Percentiles rank a stretch among this genome's conserved stretches.
phyloP scores from a whole-genome alignment of 2,113 vertebrate genomes.

The Zosterops hypoxanthus region DNA sequence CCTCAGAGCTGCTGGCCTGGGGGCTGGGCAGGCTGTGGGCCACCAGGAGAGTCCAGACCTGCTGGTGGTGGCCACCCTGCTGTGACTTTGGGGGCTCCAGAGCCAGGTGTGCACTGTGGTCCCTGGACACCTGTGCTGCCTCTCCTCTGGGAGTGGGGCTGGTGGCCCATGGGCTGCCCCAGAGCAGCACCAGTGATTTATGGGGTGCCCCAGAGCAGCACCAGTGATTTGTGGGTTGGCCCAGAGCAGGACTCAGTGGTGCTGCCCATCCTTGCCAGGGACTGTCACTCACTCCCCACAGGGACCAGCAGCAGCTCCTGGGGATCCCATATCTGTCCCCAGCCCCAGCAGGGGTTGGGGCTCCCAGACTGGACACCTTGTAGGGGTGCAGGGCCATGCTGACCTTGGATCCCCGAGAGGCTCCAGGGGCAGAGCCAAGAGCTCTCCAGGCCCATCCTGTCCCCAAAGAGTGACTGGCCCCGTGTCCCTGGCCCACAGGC shows the following conservation, averaged over 20 bases:
- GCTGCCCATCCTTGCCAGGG: not conserved
- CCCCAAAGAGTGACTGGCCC: fast-evolving
- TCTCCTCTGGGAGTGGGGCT: not conserved
- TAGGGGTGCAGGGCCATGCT: fast-evolving
- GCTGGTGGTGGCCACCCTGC: no score
- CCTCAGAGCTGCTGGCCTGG: not conserved
- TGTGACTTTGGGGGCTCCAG: not conserved
- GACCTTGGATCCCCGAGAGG: not conserved
- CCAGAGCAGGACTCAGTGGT: not conserved
- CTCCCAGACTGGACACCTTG: fast-evolving
- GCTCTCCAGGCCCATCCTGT: not conserved
- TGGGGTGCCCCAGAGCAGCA: not conserved
- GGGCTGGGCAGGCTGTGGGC: not conserved
- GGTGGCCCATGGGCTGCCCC: not conserved
- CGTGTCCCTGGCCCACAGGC: fast-evolving
- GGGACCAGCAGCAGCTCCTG: not conserved
- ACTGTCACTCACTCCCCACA: not conserved
- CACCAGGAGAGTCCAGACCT: not conserved
- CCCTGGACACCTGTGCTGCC: not conserved
- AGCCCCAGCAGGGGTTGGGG: fast-evolving
- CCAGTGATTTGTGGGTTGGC: fast-evolving
- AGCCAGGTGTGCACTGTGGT: not conserved
- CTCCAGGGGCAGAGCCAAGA: not conserved
- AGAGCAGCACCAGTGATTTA: no score
- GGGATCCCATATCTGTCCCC: fast-evolving